Conservation (phyloP, 2,888 invertebrate genomes). For the Cephus rjabovi region DNA sequence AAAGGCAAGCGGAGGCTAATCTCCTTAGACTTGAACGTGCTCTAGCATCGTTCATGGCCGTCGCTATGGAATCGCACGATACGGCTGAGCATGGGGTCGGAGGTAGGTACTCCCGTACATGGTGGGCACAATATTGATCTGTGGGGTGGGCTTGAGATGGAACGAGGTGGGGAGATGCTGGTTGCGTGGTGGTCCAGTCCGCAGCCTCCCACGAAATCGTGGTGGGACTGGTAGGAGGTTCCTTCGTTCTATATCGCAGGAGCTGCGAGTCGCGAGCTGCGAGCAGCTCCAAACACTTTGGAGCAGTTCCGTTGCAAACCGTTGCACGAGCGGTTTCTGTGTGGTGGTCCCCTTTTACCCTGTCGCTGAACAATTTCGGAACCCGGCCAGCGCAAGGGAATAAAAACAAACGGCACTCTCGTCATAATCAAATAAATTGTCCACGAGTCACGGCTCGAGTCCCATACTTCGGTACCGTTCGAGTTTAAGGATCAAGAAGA, state of each 20-base stretch:
- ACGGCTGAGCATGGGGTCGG: constrained; percentile 16
- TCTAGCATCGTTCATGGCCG: constrained; percentile 29
- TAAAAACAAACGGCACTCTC: not conserved
- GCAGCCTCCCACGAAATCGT: constrained; percentile 60
- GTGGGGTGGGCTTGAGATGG: constrained; percentile 36
- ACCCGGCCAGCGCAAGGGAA: not conserved
- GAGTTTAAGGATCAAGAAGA: not conserved
- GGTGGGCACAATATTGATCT: constrained; percentile 65
- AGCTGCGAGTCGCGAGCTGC: constrained; percentile 23
- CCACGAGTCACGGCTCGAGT: not conserved
- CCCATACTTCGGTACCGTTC: not conserved
- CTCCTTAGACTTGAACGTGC: constrained; percentile 29
- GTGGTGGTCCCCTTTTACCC: constrained; percentile 3
- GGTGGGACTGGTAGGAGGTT: constrained; percentile 44
- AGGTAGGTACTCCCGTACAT: constrained; percentile 42
- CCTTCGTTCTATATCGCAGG: constrained; percentile 13
- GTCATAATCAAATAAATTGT: not conserved
- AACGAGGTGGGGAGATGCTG: constrained; percentile 38
- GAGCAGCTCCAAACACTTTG: constrained; percentile 9
- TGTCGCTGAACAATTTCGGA: not conserved
- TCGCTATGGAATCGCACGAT: constrained; percentile 25
- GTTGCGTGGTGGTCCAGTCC: constrained; percentile 63
- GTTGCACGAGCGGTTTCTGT: constrained; percentile 28
- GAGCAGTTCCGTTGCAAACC: constrained; percentile 41
- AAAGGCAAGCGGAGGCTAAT: constrained; percentile 15